Base-by-base conservation (phyloP, 2,888 invertebrate species). In the Ornithoptera priamus region DNA sequence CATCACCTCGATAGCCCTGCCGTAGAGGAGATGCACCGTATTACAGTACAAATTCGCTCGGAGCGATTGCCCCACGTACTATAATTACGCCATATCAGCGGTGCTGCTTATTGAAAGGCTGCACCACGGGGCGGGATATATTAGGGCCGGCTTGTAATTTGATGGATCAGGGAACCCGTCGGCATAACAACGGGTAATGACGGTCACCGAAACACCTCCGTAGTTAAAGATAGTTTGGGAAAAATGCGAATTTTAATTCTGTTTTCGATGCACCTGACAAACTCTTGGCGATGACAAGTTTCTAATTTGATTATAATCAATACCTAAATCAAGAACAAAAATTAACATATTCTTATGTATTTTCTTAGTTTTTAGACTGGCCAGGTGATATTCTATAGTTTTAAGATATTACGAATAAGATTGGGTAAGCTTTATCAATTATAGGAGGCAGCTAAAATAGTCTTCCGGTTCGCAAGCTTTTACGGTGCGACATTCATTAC, bases 51-150 rank as follows among this genome's bases (percentile, higher is more conserved):
- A 85, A 88, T 87, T 81, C 85, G 87, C 88, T 85, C 81, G 83
- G 77, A 86, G 88, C 85, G 76, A 79, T 78, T 79, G 78, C 78
- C 77, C 30, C 81, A 78, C 78, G 82, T 82, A 87, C 90, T 89
- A 86, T 91, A 91, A 92, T 92, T 91, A 92, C 84, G 87, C 81
- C 82, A 86, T 87, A 90, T 91, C 90, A 87, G 91, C 91, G 90
- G 92, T 85, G 85, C 87, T 80, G 88, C 85, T 83, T 91, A 90
- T 91, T 92, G 90, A 91, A 91, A 90, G 90, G 89, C 85, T 85
- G 81, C 82, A 77, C 74, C 78, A 81, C 82, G 86, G 88, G 92
- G 91, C 91, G 91, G 90, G 84, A 88, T 85, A 87, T 86, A 92
- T 92, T 92, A 92, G 87, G 87, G 84, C 84, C 83, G 89, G 87